These are phyloP conservation scores for Zosterops pallidus DNA, from an alignment of 2,113 vertebrate species.

Conservation along the genomic window DNA sequence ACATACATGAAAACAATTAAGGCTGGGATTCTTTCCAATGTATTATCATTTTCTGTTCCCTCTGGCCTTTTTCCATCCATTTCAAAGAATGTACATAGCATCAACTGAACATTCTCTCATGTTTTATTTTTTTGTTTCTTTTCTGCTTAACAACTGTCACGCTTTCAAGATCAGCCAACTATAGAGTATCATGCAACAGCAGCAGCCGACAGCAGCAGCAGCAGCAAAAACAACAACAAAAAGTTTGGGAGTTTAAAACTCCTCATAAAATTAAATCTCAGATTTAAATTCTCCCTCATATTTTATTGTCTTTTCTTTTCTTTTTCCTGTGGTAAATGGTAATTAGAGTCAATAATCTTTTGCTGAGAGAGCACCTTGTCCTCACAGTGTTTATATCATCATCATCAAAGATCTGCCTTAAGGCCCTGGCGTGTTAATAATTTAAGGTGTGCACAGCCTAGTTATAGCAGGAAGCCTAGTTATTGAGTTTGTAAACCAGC, in stretches of 20 bases:
- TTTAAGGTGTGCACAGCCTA: constrained; percentile 92
- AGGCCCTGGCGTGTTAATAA: constrained; percentile 96
- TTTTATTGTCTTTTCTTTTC: constrained; percentile 81
- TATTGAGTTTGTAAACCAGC: constrained; percentile 98
- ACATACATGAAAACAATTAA: constrained; percentile 77
- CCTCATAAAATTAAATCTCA: constrained; percentile 80
- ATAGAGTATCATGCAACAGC: constrained; percentile 1
- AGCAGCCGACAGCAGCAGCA: background rate
- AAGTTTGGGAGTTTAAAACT: constrained; percentile 70
- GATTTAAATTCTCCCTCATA: constrained; percentile 81
- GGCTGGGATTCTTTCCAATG: constrained; percentile 65
- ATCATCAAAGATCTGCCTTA: constrained; percentile 98
- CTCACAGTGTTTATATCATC: constrained; percentile 90
- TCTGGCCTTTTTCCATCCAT: constrained; percentile 74
- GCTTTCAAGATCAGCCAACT: constrained; percentile 68
- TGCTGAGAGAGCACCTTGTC: constrained; percentile 98
- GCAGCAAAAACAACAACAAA: constrained; percentile 53
- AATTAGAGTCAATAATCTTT: constrained; percentile 98
- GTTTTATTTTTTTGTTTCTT: constrained; percentile 59
- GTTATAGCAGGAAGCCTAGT: constrained; percentile 95
- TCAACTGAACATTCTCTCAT: constrained; percentile 55
- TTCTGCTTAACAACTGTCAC: constrained; percentile 63
- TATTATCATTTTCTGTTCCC: constrained; percentile 74
- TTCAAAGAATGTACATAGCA: constrained; percentile 67
- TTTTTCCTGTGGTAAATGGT: constrained; percentile 88